These are phyloP conservation scores for Boloria selene DNA, from an alignment of 2,888 invertebrate species.

Conservation along the genomic window DNA sequence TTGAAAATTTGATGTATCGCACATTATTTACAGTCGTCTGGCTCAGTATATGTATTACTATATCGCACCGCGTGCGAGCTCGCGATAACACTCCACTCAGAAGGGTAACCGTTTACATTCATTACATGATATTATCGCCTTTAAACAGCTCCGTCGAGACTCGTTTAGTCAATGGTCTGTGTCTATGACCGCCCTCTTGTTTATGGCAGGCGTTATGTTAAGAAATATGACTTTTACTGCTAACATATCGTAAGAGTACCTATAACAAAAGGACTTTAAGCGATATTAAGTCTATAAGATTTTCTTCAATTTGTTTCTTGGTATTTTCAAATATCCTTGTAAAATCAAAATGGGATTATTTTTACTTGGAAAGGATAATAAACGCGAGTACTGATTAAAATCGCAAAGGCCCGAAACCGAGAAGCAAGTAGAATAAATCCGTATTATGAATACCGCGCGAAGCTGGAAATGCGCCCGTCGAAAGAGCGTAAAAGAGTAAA, in stretches of 20 bases:
- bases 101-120: conserved; percentile 66
- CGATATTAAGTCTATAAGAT: not conserved
- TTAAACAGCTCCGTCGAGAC: conserved; percentile 69
- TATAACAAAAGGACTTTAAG: too few relatives aligned
- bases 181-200: conserved; percentile 50
- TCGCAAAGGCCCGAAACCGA: conserved; percentile 45
- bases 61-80: conserved; percentile 58
- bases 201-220: conserved; percentile 40
- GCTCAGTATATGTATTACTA: conserved; percentile 30
- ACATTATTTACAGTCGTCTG: conserved; percentile 35
- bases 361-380: not conserved
- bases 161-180: conserved; percentile 66
- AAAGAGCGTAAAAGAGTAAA: conserved; percentile 80
- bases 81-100: conserved; percentile 67
- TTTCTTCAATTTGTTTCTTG: not conserved
- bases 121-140: conserved; percentile 76
- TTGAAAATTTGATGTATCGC: conserved; percentile 29
- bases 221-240: conserved; percentile 26
- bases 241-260: not conserved
- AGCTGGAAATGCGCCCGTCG: conserved; percentile 77
- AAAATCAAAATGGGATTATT: not conserved
- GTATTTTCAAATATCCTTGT: not conserved
- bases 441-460: conserved; percentile 75
- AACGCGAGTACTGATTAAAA: conserved; percentile 32
- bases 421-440: conserved; percentile 70